Percentiles rank a stretch among this genome's conserved stretches.
phyloP scores from a whole-genome alignment of 2,113 vertebrate genomes.

The Hemiprocne comata region DNA sequence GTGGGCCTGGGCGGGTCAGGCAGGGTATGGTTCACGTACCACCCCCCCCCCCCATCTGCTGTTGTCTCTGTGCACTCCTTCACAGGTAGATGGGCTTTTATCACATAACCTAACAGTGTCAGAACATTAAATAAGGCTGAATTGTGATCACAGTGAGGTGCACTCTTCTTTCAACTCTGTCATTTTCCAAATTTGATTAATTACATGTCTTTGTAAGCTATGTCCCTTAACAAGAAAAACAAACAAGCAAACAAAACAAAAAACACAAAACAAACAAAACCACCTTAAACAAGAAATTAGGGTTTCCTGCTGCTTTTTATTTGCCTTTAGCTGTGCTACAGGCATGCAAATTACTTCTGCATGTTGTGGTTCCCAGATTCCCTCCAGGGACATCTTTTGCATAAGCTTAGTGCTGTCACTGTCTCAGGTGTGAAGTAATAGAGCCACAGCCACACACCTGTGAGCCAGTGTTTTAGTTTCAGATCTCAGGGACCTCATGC shows the following conservation, averaged over 20 bases:
- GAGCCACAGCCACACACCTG: fast-evolving
- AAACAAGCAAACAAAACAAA: no score
- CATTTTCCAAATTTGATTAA: not conserved
- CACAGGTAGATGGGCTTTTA: not conserved
- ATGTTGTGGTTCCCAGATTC: not conserved
- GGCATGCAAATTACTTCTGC: not conserved
- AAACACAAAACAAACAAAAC: not conserved
- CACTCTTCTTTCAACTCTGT: not conserved
- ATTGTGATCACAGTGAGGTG: not conserved
- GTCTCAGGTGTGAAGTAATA: not conserved
- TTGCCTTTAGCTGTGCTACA: not conserved
- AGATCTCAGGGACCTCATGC: not conserved
- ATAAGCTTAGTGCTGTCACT: not conserved
- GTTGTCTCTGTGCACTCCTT: not conserved
- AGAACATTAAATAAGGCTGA: not conserved
- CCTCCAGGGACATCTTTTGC: not conserved
- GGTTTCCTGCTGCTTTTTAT: not conserved
- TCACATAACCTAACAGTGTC: not conserved
- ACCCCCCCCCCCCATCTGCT: fast-evolving
- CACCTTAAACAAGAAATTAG: not conserved
- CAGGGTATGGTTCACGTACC: not conserved
- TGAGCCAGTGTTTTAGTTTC: not conserved
- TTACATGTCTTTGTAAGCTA: not conserved
- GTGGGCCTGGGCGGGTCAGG: not conserved
- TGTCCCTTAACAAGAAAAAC: not conserved